Base-by-base conservation (phyloP, 37 sponge, comb jelly and placozoan species). In the Cliona cf. orientalis region DNA sequence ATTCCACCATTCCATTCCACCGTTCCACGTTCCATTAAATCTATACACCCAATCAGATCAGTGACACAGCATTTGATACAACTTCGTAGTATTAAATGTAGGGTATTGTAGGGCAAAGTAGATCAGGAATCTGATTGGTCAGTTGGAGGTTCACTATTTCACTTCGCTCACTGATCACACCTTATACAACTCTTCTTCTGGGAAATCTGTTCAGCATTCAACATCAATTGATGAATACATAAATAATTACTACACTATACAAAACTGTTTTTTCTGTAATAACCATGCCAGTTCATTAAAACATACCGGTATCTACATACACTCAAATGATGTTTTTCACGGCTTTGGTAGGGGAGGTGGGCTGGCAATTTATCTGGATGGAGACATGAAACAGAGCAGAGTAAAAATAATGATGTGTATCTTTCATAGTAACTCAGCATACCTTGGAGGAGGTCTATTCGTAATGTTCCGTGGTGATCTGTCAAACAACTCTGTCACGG, bases 301-400 rank as follows among this genome's bases (percentile, higher is more conserved):
- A 2, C 23, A 58, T 5, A 42, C 2, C 44, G 42, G 17, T 19
- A 23, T 11, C 5, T 21, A 22, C n/a, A 39, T 29, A 3, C 14
- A 43, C n/a, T 22, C 11, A 41, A 17, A 28, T n/a, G n/a, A n/a
- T 21, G 25, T 29, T 11, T 23, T 2, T 31, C 66, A 65, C 17
- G 35, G 66, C 17, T 2, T 65, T 2, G 71, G 29, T 29, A 70
- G 45, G 28, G 71, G 71, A 70, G 71, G 71, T 42, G 71, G 71
- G 12, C 44, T 70, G 29, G 19, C 19, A 3, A 32, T 65, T 3
- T 26, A 19, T 36, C 1, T 65, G 35, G 33, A 33, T 34, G 66
- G 3, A 65, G 3, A 2, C 19, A 36, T 6, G 17, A 31, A 19
- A 34, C 26, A 5, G 2, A 65, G 4, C 35, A 34, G 19, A 2